phyloP scores from a whole-genome alignment of 1,140 invertebrate species.

The Nephotettix cincticeps region DNA sequence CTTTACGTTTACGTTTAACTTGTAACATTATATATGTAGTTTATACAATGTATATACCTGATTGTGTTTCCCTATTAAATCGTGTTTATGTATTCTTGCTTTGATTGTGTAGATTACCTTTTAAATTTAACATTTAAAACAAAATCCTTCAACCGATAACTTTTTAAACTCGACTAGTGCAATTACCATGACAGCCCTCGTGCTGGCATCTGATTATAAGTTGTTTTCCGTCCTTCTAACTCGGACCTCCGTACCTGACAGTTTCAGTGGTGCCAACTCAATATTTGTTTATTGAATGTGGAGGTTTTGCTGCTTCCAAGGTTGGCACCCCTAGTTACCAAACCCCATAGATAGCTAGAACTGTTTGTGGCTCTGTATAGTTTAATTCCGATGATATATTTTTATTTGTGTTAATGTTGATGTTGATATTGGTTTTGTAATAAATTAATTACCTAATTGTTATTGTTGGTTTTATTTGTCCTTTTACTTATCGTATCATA shows the following conservation, averaged over 20 bases:
- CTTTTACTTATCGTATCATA: too few relatives aligned
- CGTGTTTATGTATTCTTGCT: too few relatives aligned
- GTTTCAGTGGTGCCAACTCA: not conserved
- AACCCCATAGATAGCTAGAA: not conserved
- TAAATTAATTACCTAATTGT: constrained; percentile 23
- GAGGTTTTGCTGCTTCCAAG: not conserved
- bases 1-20: too few relatives aligned
- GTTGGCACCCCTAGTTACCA: constrained; percentile 4
- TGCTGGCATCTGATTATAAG: not conserved
- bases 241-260: not conserved
- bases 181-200: too few relatives aligned
- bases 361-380: constrained; percentile 18
- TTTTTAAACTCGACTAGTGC: too few relatives aligned
- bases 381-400: constrained; percentile 25
- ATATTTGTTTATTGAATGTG: not conserved
- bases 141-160: too few relatives aligned
- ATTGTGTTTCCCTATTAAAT: too few relatives aligned
- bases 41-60: too few relatives aligned
- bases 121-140: too few relatives aligned
- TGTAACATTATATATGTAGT: too few relatives aligned
- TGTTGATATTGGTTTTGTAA: constrained; percentile 27
- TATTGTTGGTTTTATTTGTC: not conserved
- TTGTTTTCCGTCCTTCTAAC: not conserved
- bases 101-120: too few relatives aligned
- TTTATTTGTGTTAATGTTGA: constrained; percentile 26